Base-by-base conservation (phyloP, 2,888 invertebrate genomes). In the Xylota sylvarum region DNA sequence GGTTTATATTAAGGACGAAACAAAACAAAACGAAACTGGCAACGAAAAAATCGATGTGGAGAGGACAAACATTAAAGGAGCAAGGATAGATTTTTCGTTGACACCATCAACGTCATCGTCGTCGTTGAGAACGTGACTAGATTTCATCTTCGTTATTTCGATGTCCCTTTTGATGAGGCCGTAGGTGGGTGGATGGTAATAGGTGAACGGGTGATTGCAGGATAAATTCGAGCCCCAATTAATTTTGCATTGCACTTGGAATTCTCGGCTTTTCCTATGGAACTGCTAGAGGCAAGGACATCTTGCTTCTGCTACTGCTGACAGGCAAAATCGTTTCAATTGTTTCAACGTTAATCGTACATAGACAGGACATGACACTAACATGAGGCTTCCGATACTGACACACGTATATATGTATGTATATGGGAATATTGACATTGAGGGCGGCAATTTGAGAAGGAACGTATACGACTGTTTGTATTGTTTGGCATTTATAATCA, bases 241-340 rank as follows among this genome's bases (percentile, higher is more conserved):
- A 84, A 84, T 74, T 74, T 74, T 79, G 79, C 84, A 84, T 84
- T 79, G 74, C 74, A 64, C 62, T 79, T 50, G 79, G 78, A 60
- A 78, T 50, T 56, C 17, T 56, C 55, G 56, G 67, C 19, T 43
- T 46, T 73, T 73, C 48, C 48, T 37, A 10, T 19, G 65, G 10
- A 23, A 6, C 14, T 52, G 43, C n/a, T 52, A 6, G 14, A 35
- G 52, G 58, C 73, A 65, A 72, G 82, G 70, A 52, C 72, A 65
- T 72, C 69, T 65, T 77, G 48, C 17, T 52, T 40, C 56, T 43
- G 48, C 56, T 56, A 55, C 40, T 76, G 58, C 70, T 72, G 77
- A 77, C 73, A 72, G 37, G 55, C 37, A 40, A 67, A 67, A 74
- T 46, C 37, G 55, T 62, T 74, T 65, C 73, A 60, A 80, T 73